Percentiles rank a stretch among this genome's conserved stretches.
Evolutionary conservation across 2,888 invertebrate species (phyloP).

Genomic region (Oxycera nigricornis): DNA sequence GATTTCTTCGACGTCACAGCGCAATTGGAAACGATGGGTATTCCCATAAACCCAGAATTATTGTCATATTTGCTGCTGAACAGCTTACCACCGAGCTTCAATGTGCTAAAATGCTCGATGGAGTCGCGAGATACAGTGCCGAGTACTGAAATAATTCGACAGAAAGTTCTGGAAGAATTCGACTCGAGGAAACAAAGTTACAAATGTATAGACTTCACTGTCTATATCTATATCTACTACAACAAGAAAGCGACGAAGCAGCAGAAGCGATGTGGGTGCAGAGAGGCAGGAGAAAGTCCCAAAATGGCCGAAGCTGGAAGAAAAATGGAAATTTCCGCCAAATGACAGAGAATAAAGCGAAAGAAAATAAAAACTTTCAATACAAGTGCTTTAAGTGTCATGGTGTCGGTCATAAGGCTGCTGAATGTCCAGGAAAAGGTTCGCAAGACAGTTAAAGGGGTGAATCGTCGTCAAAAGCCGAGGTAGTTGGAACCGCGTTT

Average conservation of each 20-base stretch:
- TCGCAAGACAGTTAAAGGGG: background rate
- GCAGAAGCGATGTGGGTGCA: background rate
- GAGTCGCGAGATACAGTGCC: too few species aligned
- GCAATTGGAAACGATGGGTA: slow-evolving; percentile 28
- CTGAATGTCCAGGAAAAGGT: background rate
- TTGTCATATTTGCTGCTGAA: slow-evolving; percentile 38
- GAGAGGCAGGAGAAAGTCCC: background rate
- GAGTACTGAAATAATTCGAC: background rate
- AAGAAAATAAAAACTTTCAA: background rate
- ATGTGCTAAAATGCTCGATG: too few species aligned
- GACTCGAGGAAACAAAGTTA: background rate
- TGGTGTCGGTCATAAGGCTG: background rate
- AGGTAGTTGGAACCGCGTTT: background rate
- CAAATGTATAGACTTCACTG: background rate
- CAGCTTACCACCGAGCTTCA: slow-evolving; percentile 40
- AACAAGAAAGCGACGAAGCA: too few species aligned
- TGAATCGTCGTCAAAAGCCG: background rate
- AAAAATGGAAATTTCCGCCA: background rate
- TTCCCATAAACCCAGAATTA: slow-evolving; percentile 32
- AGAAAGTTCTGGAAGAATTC: background rate
- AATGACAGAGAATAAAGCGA: background rate
- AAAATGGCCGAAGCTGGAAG: background rate
- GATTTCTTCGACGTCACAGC: slow-evolving; percentile 33
- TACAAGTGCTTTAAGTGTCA: background rate
- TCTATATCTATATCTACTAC: too few species aligned